phyloP scores from a whole-genome alignment of 1,140 invertebrate genomes.

The Chlorops oryzae region DNA sequence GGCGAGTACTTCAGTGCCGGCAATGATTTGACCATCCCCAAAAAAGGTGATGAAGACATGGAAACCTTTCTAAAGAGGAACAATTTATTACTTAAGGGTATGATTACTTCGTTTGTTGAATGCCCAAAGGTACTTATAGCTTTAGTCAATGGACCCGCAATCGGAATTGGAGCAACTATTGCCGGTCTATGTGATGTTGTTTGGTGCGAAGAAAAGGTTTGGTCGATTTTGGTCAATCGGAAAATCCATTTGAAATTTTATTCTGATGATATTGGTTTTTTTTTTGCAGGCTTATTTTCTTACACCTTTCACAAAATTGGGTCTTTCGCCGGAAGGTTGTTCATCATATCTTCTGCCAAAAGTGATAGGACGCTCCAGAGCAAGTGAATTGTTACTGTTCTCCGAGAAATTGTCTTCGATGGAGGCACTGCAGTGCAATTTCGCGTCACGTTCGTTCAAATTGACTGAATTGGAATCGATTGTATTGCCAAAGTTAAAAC shows the following conservation, averaged over 20 bases:
- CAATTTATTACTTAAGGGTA: conserved; percentile 46
- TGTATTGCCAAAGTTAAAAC: conserved; percentile 31
- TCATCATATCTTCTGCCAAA: conserved; percentile 79
- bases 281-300: conserved; percentile 69
- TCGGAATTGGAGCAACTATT: conserved; percentile 83
- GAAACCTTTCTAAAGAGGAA: conserved; percentile 12
- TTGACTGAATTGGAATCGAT: conserved; percentile 21
- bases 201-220: conserved; percentile 70
- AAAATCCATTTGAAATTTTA: neutral
- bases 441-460: conserved; percentile 48
- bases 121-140: conserved; percentile 85
- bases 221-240: neutral
- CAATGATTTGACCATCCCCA: conserved; percentile 29
- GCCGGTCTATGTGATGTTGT: conserved; percentile 82
- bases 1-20: conserved; percentile 35
- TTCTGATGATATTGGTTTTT: neutral
- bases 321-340: conserved; percentile 79
- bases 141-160: conserved; percentile 87
- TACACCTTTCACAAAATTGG: conserved; percentile 78
- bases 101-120: conserved; percentile 76
- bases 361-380: conserved; percentile 71
- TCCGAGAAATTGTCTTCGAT: conserved; percentile 70
- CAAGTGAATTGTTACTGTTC: conserved; percentile 74
- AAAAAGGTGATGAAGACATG: no score
- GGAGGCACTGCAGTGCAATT: conserved; percentile 67